Evolutionary conservation across 2,888 invertebrate species (phyloP).

Genomic region (Ligdia adustata): DNA sequence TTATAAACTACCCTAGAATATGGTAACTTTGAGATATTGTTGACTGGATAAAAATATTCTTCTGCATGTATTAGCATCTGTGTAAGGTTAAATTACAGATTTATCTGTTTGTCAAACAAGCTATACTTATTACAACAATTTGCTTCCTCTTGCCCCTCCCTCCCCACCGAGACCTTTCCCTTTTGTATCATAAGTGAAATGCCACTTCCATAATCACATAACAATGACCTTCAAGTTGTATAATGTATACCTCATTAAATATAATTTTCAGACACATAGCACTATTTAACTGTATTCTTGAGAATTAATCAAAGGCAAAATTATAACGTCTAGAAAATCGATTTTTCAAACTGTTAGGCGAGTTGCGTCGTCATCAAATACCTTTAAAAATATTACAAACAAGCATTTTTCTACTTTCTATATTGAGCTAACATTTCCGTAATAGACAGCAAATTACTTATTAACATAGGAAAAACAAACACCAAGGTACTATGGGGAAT

Average conservation of each 20-base stretch:
- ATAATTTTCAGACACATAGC: too few species aligned
- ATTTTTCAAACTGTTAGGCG: background rate
- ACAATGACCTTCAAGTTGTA: background rate
- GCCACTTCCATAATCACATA: constrained; percentile 1
- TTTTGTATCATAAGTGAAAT: background rate
- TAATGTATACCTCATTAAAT: background rate
- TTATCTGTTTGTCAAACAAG: too few species aligned
- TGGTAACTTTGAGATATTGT: too few species aligned
- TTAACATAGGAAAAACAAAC: constrained; percentile 1
- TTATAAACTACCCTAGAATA: too few species aligned
- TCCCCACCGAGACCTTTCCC: background rate
- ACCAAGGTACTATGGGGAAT: too few species aligned
- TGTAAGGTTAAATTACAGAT: too few species aligned
- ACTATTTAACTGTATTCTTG: too few species aligned
- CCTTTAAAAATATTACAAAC: background rate
- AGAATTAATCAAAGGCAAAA: background rate
- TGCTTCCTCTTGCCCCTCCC: background rate
- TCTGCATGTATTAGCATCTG: too few species aligned
- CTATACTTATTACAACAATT: too few species aligned
- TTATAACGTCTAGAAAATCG: background rate
- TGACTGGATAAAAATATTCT: too few species aligned
- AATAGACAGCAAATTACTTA: background rate
- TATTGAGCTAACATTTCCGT: background rate
- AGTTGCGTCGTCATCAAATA: constrained; percentile 1
- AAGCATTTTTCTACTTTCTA: background rate